Base-by-base conservation (phyloP, 2,113 vertebrate genomes). In the Zootoca vivipara region DNA sequence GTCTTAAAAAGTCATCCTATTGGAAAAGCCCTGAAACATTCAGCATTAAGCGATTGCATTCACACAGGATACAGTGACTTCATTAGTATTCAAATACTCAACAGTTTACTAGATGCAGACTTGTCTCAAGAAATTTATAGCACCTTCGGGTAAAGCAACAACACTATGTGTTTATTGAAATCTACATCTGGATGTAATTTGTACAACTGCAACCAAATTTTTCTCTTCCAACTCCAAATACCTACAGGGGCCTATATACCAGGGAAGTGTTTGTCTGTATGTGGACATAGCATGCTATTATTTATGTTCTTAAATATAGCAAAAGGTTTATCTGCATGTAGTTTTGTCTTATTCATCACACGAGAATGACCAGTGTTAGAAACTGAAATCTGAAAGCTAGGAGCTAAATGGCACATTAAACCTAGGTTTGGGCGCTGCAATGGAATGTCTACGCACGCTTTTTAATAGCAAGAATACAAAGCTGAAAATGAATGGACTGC, bases 171-270 rank as follows among this genome's bases (percentile, higher is more conserved):
- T 96, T 96, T 95, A 96, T 91, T 94, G 96, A 96, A 95, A 96
- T 93, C 93, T 89, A 94, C 96, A 97, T 95, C 96, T 97, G 97
- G 95, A 91, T 95, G 89, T 90, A 88, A 95, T 97, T 92, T 96
- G 92, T 93, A 91, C 91, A 95, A 93, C 93, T 96, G 94, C 93
- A 94, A 95, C 90, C 79, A 90, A 89, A 90, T 90, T 88, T 82
- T n/a, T 74, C 46, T 90, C 92, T 88, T 88, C 87, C 89, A 74
- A 93, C 82, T 91, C 74, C 35, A 94, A 95, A 86, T 89, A 93
- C 88, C 96, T 95, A 92, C 90, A 88, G 95, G 93, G 96, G 92
- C 92, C 94, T 92, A 85, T 88, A 95, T 74, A 93, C 73, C 90
- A 94, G 78, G 89, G 88, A 94, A 96, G 75, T 93, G 89, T 78